Percentiles rank a stretch among this genome's conserved stretches.
Conservation (phyloP, 2,113 vertebrate genomes). For the Microtus richardsoni region DNA sequence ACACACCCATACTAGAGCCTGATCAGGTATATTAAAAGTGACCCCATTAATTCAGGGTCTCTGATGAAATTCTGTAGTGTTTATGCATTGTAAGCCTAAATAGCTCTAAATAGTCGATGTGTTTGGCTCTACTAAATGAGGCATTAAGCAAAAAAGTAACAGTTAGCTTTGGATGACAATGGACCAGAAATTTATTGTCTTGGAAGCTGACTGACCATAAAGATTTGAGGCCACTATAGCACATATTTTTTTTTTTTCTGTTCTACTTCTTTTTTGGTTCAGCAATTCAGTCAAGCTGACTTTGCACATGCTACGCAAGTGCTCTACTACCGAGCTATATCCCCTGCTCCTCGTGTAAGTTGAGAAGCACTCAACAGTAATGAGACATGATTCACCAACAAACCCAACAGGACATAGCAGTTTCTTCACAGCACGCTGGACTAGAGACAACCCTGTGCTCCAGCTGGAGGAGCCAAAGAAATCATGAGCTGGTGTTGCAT, state of each 20-base stretch:
- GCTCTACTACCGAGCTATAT: neutral
- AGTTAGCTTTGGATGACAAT: neutral
- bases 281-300: neutral
- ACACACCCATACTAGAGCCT: neutral
- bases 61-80: neutral
- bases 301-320: neutral
- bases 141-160: neutral
- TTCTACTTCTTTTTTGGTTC: neutral
- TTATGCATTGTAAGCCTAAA: neutral
- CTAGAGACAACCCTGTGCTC: neutral
- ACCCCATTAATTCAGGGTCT: neutral
- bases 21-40: neutral
- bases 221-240: neutral
- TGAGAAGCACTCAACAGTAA: neutral
- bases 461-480: neutral
- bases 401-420: neutral
- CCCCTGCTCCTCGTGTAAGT: neutral
- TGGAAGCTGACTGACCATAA: neutral
- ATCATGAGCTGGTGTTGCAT: neutral
- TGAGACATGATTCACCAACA: neutral
- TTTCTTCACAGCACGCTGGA: neutral
- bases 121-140: neutral
- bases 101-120: neutral
- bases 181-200: neutral
- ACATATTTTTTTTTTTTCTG: neutral